phyloP scores from a whole-genome alignment of 2,888 invertebrate genomes.

The Sussaba pulchella region DNA sequence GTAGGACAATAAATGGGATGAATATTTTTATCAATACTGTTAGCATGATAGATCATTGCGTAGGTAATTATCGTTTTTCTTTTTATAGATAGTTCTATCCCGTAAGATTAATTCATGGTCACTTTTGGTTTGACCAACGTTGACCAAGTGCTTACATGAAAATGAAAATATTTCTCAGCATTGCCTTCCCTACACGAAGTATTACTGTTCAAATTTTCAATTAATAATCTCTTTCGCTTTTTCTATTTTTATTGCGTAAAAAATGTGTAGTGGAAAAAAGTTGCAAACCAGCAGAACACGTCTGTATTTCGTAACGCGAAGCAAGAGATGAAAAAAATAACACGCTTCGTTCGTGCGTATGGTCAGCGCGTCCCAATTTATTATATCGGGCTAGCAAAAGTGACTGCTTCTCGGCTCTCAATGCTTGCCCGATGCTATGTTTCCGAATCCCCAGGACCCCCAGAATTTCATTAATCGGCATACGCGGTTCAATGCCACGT shows the following conservation, averaged over 20 bases:
- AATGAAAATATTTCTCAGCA: too few relatives aligned
- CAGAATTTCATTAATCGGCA: conserved; percentile 75
- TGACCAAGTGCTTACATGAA: too few relatives aligned
- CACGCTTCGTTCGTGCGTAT: conserved; percentile 54
- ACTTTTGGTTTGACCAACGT: too few relatives aligned
- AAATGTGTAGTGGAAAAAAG: too few relatives aligned
- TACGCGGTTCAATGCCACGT: conserved; percentile 73
- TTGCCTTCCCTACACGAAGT: too few relatives aligned
- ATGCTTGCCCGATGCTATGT: conserved; percentile 53
- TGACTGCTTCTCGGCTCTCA: conserved; percentile 51
- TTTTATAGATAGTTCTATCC: too few relatives aligned
- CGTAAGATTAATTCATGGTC: too few relatives aligned
- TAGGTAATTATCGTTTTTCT: too few relatives aligned
- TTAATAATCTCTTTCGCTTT: too few relatives aligned
- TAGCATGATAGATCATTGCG: too few relatives aligned
- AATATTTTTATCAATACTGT: not conserved
- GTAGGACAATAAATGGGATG: not conserved
- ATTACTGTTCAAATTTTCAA: too few relatives aligned
- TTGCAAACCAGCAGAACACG: conserved; percentile 38
- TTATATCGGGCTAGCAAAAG: conserved; percentile 70
- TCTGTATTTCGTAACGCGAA: conserved; percentile 48
- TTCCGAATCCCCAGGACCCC: conserved; percentile 64
- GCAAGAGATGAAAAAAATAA: conserved; percentile 51
- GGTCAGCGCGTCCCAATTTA: conserved; percentile 71
- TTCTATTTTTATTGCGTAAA: too few relatives aligned